Evolutionary conservation across 2,113 vertebrate species (phyloP).

Genomic region (Hippotragus niger): DNA sequence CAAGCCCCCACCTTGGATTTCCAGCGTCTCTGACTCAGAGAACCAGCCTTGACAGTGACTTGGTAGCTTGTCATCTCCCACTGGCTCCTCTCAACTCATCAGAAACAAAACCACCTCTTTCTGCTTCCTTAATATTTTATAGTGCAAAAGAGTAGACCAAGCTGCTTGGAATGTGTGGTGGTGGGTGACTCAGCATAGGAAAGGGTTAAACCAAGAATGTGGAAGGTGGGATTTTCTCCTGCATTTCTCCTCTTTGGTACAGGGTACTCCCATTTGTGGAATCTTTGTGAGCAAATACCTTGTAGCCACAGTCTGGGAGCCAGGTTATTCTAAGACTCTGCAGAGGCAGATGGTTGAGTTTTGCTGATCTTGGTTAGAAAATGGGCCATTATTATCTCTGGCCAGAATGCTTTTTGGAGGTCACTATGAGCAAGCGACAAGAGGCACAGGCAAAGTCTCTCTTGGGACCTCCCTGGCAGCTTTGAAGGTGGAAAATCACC

Average conservation of each 20-base stretch:
- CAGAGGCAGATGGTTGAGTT: constrained; percentile 72
- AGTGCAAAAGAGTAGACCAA: not conserved
- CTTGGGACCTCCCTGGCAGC: not conserved
- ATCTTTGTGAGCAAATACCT: constrained; percentile 66
- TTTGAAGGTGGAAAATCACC: constrained; percentile 50
- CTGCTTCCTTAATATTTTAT: not conserved
- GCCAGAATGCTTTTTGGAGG: constrained; percentile 45
- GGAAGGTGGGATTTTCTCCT: not conserved
- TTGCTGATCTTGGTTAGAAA: constrained; percentile 68
- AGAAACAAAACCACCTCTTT: not conserved
- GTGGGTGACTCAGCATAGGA: not conserved
- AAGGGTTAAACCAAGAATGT: not conserved
- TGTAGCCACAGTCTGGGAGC: constrained; percentile 54
- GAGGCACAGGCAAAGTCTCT: not conserved
- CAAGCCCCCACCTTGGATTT: not conserved
- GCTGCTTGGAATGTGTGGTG: not conserved
- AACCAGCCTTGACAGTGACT: not conserved
- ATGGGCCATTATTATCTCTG: constrained; percentile 64
- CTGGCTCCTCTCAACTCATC: not conserved
- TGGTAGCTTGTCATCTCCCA: not conserved
- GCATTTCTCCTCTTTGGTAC: not conserved
- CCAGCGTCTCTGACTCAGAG: not conserved
- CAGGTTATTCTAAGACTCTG: constrained; percentile 68
- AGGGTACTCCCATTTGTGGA: constrained; percentile 52
- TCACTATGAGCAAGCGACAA: constrained; percentile 46